Evolutionary conservation across 1,140 invertebrate genomes (phyloP).

Genomic region (Rhysida immarginata): DNA sequence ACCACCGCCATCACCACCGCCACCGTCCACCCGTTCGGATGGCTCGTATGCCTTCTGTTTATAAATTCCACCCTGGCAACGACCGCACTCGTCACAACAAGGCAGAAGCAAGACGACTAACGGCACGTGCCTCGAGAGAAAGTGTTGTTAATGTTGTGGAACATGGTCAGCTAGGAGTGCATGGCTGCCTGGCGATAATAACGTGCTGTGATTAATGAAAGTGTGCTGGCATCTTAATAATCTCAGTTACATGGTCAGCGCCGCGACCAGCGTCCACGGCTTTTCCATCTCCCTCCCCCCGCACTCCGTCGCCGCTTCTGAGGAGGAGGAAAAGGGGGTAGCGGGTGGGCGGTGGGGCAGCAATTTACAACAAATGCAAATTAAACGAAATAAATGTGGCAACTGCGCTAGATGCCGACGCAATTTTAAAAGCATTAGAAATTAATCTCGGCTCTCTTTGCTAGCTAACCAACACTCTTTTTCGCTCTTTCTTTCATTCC

Average conservation of each 20-base stretch:
- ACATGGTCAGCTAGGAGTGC: background rate
- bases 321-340: background rate
- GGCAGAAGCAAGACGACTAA: background rate
- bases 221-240: slow-evolving; percentile 2
- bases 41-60: background rate
- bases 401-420: background rate
- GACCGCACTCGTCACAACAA: too few species aligned
- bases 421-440: background rate
- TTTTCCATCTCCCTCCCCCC: background rate
- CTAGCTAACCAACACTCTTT: background rate
- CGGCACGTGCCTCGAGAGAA: background rate
- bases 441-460: background rate
- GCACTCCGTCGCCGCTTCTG: too few species aligned
- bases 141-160: slow-evolving; percentile 5
- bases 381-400: slow-evolving; percentile 3
- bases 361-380: slow-evolving; percentile 2
- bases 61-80: background rate
- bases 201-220: slow-evolving; percentile 2
- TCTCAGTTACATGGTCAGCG: slow-evolving; percentile 5
- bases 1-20: background rate
- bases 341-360: background rate
- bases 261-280: background rate
- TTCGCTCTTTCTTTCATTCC: background rate
- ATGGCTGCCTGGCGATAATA: background rate
- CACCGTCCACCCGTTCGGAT: background rate